Conservation (phyloP, 2,113 vertebrate genomes). For the pig (Sus scrofa) region DNA sequence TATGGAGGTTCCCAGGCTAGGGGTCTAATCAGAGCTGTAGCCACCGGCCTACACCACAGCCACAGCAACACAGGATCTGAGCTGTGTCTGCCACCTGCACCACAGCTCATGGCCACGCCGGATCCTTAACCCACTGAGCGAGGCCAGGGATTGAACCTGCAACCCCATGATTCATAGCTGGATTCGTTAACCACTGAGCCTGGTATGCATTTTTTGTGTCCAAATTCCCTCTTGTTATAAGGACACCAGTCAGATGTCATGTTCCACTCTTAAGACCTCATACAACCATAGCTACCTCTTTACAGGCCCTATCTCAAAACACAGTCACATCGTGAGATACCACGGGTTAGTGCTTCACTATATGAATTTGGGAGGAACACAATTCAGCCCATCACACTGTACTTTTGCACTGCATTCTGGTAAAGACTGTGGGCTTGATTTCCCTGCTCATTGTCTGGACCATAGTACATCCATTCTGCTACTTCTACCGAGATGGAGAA, state of each 20-base stretch:
- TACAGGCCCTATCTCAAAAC: not conserved
- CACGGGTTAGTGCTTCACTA: not conserved
- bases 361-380: not conserved
- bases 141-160: no score
- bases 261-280: not conserved
- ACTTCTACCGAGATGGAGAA: no score
- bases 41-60: no score
- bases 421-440: not conserved
- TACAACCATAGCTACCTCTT: not conserved
- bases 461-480: not conserved
- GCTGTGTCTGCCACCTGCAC: no score
- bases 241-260: not conserved
- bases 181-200: no score
- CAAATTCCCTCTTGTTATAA: not conserved
- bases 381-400: not conserved
- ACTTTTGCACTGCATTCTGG: not conserved
- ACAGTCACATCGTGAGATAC: not conserved
- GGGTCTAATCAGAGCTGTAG: no score
- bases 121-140: no score
- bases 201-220: not conserved
- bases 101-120: no score
- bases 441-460: not conserved
- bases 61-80: no score
- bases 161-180: no score
- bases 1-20: no score